These are phyloP conservation scores for Scrobipalpa costella DNA, from an alignment of 2,888 invertebrate species.

Conservation along the genomic window DNA sequence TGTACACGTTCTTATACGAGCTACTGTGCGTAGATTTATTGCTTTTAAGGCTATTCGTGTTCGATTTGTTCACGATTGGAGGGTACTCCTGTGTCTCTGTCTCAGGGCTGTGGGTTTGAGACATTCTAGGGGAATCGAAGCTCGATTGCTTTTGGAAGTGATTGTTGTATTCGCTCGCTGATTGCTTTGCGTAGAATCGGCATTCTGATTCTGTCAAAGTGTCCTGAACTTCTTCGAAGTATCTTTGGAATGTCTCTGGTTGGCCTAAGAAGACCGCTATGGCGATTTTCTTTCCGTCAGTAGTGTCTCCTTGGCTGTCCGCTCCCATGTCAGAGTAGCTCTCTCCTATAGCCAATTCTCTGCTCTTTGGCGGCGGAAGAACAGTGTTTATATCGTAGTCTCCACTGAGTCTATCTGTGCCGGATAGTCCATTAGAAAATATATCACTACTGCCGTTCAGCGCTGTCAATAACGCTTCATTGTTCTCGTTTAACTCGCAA, in stretches of 20 bases:
- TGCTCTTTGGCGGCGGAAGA: conserved; percentile 73
- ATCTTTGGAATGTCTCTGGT: conserved; percentile 87
- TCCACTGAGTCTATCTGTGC: conserved; percentile 68
- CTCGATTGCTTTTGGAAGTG: conserved; percentile 75
- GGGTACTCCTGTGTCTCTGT: conserved; percentile 70
- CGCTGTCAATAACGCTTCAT: conserved; percentile 62
- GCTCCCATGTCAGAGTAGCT: conserved; percentile 79
- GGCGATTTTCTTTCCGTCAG: conserved; percentile 92
- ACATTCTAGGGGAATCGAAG: conserved; percentile 72
- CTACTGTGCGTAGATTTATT: conserved; percentile 80
- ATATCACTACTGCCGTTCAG: conserved; percentile 71
- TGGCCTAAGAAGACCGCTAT: conserved; percentile 94
- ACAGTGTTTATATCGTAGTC: conserved; percentile 77
- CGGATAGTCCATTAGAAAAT: conserved; percentile 68
- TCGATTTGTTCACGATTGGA: conserved; percentile 70
- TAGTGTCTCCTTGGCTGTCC: conserved; percentile 84
- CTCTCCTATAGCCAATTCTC: conserved; percentile 78
- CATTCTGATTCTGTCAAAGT: conserved; percentile 84
- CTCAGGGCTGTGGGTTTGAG: conserved; percentile 74
- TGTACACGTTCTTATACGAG: conserved; percentile 76
- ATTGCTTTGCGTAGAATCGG: conserved; percentile 80
- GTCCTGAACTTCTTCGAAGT: conserved; percentile 84
- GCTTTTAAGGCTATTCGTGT: conserved; percentile 79
- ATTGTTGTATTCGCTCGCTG: conserved; percentile 66
- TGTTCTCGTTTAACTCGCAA: conserved; percentile 71